Conservation (phyloP, 2,113 vertebrate genomes). For the Leptobrachium leishanense region DNA sequence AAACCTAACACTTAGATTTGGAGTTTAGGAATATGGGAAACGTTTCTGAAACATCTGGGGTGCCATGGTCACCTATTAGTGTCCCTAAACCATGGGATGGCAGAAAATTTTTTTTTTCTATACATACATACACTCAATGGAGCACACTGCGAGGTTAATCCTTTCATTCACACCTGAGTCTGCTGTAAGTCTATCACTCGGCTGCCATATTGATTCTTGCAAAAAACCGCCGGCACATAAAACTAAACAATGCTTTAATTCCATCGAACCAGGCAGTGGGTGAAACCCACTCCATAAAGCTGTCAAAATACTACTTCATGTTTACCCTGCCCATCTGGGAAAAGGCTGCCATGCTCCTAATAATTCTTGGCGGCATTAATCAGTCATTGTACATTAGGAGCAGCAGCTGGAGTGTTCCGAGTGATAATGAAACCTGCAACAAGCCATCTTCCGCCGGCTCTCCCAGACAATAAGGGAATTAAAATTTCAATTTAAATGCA, state of each 20-base stretch:
- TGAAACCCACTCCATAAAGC: constrained; percentile 58
- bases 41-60: too few relatives aligned
- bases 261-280: constrained; percentile 28
- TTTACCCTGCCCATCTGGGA: constrained; percentile 59
- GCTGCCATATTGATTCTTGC: not conserved
- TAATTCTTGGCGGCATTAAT: constrained; percentile 71
- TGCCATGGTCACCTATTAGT: too few relatives aligned
- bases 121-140: too few relatives aligned
- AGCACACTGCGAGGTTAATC: too few relatives aligned
- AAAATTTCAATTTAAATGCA: constrained; percentile 89
- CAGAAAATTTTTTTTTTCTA: too few relatives aligned
- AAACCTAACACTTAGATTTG: too few relatives aligned
- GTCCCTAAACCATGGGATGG: too few relatives aligned
- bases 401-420: constrained; percentile 78
- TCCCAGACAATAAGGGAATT: constrained; percentile 83
- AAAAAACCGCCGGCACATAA: constrained; percentile 17
- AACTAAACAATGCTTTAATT: constrained; percentile 33
- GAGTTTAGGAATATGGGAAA: too few relatives aligned
- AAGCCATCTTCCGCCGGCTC: constrained; percentile 74
- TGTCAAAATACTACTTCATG: constrained; percentile 62
- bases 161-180: too few relatives aligned
- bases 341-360: constrained; percentile 68
- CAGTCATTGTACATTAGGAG: constrained; percentile 76
- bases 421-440: constrained; percentile 86
- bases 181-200: too few relatives aligned